These are phyloP conservation scores for Holothuria glaberrima DNA, from an alignment of 35 echinoderm and acorn worm species.

Conservation along the genomic window DNA sequence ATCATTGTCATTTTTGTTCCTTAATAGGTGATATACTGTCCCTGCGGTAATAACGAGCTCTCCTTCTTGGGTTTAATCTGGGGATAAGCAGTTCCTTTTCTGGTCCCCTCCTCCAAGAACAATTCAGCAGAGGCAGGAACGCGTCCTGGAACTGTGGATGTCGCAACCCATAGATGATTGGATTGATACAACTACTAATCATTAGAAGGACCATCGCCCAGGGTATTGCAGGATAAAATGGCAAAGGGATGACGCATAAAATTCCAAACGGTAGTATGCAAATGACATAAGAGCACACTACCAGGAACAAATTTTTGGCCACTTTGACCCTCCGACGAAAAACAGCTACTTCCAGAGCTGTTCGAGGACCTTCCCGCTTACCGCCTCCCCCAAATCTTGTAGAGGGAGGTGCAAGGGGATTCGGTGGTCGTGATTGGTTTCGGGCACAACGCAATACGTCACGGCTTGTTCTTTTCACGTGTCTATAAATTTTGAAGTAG, in stretches of 20 bases:
- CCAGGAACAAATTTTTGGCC: constrained; percentile 50
- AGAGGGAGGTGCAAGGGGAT: too few relatives aligned
- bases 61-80: not conserved
- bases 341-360: constrained; percentile 1
- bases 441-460: not conserved
- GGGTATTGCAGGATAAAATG: not conserved
- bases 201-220: not conserved
- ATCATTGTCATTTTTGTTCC: not conserved
- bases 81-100: not conserved
- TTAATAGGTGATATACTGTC: not conserved
- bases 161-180: constrained; percentile 31
- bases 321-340: constrained; percentile 36
- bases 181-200: constrained; percentile 38
- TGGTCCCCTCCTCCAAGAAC: not conserved
- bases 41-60: not conserved
- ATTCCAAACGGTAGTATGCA: constrained; percentile 15
- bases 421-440: too few relatives aligned
- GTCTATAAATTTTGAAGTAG: constrained; percentile 14
- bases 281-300: constrained; percentile 20
- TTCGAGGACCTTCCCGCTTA: not conserved
- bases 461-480: not conserved
- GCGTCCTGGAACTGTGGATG: constrained; percentile 52
- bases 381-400: not conserved
- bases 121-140: not conserved
- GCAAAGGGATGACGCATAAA: not conserved